A percentile compares a stretch with the other conserved stretches of the same genome.
phyloP scores from a whole-genome alignment of 2,888 invertebrate species.

The Tuta absoluta region DNA sequence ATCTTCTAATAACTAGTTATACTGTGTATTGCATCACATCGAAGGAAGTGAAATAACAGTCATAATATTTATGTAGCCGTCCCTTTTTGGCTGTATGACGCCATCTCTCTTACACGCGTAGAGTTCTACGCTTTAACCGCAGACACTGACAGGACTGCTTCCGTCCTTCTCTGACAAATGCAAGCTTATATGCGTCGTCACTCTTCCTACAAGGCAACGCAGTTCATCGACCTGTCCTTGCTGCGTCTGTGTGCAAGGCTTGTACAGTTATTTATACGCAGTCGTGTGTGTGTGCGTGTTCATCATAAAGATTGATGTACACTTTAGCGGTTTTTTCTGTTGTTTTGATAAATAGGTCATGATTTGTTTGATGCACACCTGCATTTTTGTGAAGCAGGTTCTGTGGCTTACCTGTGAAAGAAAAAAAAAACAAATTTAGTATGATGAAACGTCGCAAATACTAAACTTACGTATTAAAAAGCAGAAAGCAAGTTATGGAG shows the following conservation, averaged over 20 bases:
- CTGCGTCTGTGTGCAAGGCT: conserved; percentile 76
- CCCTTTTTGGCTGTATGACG: conserved; percentile 60
- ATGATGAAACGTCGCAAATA: too few relatives aligned
- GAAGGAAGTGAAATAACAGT: conserved; percentile 80
- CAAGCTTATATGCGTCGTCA: conserved; percentile 50
- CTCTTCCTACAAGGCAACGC: conserved; percentile 76
- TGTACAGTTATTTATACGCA: conserved; percentile 75
- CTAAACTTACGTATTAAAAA: too few relatives aligned
- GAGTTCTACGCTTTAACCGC: conserved; percentile 53
- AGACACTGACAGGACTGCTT: conserved; percentile 46
- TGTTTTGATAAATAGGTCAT: conserved; percentile 27
- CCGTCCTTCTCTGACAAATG: conserved; percentile 51
- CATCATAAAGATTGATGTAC: conserved; percentile 71
- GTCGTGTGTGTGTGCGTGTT: conserved; percentile 63
- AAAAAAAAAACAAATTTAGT: conserved; percentile 22
- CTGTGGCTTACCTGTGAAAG: conserved; percentile 36
- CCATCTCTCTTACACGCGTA: conserved; percentile 66
- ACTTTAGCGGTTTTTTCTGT: conserved; percentile 47
- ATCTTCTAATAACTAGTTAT: conserved; percentile 34
- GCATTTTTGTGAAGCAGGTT: conserved; percentile 21
- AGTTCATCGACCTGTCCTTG: conserved; percentile 82
- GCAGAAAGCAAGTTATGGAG: neutral
- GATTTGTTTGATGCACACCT: conserved; percentile 23
- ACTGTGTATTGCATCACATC: conserved; percentile 79
- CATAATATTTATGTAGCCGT: conserved; percentile 78